Evolutionary conservation across 1,140 invertebrate genomes (phyloP).

Genomic region (Trialeurodes vaporariorum): DNA sequence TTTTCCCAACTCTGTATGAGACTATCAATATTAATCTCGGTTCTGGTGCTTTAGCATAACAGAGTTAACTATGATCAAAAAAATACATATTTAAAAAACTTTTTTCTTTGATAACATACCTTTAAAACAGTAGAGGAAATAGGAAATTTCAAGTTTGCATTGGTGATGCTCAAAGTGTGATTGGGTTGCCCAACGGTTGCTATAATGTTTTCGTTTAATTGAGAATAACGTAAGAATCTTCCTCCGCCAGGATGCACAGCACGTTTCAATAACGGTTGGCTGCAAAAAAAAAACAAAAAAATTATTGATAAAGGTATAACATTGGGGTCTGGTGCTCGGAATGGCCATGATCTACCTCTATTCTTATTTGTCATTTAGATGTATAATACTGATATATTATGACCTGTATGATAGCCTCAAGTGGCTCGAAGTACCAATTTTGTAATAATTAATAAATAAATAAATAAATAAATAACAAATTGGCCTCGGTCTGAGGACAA

Average conservation of each 20-base stretch:
- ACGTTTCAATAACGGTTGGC: constrained; percentile 41
- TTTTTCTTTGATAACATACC: constrained; percentile 12
- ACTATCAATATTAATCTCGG: no score
- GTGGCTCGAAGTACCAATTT: no score
- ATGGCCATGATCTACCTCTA: background rate
- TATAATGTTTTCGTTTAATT: constrained; percentile 41
- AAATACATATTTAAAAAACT: no score
- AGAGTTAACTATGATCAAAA: no score
- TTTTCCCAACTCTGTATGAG: no score
- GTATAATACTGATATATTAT: constrained; percentile 1
- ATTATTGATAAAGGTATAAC: no score
- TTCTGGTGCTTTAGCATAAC: no score
- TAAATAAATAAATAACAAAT: no score
- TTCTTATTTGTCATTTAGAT: background rate
- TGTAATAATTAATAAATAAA: no score
- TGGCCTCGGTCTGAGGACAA: no score
- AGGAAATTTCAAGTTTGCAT: constrained; percentile 41
- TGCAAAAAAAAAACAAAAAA: constrained; percentile 28
- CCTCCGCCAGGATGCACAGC: constrained; percentile 45
- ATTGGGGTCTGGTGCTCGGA: no score
- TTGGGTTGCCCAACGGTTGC: constrained; percentile 47
- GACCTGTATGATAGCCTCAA: no score
- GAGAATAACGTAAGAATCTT: constrained; percentile 40
- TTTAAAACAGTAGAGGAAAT: constrained; percentile 39
- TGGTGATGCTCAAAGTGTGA: constrained; percentile 44